Percentiles rank a stretch among this genome's conserved stretches.
Evolutionary conservation across 2,797 vertebrate species (phyloP).

Genomic region (Mormyrops attenuatus): DNA sequence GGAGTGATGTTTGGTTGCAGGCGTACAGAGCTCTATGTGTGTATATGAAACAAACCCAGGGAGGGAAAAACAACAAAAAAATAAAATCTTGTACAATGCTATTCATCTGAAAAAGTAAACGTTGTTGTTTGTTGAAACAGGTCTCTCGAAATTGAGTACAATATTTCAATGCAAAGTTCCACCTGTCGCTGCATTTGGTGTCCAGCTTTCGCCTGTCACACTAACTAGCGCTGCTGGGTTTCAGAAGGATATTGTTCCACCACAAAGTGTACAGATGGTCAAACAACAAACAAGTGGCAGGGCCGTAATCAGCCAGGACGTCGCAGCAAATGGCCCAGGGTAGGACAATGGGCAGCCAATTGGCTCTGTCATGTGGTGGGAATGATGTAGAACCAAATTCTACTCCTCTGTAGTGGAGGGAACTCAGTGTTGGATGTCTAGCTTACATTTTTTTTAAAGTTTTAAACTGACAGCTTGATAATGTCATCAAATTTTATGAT

Average conservation of each 20-base stretch:
- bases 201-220: neutral
- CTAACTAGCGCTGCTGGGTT: neutral
- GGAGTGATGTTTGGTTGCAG: neutral
- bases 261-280: neutral
- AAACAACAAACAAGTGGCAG: neutral
- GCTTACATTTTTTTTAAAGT: neutral
- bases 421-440: neutral
- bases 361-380: neutral
- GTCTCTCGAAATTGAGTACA: neutral
- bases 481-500: neutral
- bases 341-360: neutral
- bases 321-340: neutral
- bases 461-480: neutral
- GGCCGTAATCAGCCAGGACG: neutral
- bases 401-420: neutral
- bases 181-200: neutral
- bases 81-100: neutral
- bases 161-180: neutral
- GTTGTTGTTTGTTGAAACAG: neutral
- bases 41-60: neutral
- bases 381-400: neutral
- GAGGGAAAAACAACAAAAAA: neutral
- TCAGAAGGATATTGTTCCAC: neutral
- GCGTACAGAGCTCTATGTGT: neutral
- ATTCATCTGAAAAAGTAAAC: neutral